These are phyloP conservation scores for Papilio machaon DNA, from an alignment of 1,140 invertebrate species.

Conservation along the genomic window DNA sequence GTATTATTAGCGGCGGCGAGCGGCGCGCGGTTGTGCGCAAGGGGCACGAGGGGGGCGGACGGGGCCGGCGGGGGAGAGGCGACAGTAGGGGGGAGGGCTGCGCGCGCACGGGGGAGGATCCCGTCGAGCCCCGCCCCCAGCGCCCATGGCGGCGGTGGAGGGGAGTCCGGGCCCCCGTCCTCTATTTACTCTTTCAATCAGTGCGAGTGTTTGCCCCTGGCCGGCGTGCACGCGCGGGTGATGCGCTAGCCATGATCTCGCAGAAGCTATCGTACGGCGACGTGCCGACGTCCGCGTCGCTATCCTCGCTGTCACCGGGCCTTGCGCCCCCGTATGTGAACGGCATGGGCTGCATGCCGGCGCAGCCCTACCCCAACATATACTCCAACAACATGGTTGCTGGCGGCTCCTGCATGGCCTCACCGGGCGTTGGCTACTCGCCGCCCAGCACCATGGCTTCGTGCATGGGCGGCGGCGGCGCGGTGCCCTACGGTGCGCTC, in stretches of 20 bases:
- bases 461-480: constrained; percentile 86
- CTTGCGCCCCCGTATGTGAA: constrained; percentile 91
- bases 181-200: constrained; percentile 82
- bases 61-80: constrained; percentile 43
- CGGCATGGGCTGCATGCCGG: constrained; percentile 89
- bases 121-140: constrained; percentile 54
- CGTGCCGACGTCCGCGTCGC: constrained; percentile 81
- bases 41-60: constrained; percentile 44
- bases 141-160: constrained; percentile 71
- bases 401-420: constrained; percentile 86
- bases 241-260: constrained; percentile 82
- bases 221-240: constrained; percentile 80
- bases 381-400: constrained; percentile 85
- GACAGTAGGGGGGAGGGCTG: constrained; percentile 43
- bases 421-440: constrained; percentile 86
- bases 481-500: constrained; percentile 81
- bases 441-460: constrained; percentile 89
- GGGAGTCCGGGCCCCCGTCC: constrained; percentile 72
- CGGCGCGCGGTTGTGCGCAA: constrained; percentile 46
- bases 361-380: constrained; percentile 84
- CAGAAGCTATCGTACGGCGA: constrained; percentile 83
- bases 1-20: constrained; percentile 72
- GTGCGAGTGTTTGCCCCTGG: constrained; percentile 80
- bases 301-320: constrained; percentile 78
- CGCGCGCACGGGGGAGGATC: constrained; percentile 47